Base-by-base conservation (phyloP, 2,797 vertebrate genomes). In the Poecilia picta region DNA sequence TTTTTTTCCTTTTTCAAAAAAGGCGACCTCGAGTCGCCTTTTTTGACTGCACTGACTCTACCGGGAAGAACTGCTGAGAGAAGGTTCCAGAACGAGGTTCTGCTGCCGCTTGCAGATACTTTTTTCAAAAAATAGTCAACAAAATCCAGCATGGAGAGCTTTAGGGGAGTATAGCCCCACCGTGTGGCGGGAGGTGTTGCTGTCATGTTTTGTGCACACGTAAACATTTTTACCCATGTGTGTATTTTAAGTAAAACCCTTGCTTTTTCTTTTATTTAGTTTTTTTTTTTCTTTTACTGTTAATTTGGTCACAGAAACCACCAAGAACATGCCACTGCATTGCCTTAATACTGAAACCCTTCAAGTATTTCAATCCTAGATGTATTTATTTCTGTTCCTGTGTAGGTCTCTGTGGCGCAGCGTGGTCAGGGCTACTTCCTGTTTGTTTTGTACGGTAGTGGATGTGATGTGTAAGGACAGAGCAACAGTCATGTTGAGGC, bases 271-370 rank as follows among this genome's bases (percentile, higher is more conserved):
- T 89, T 3, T 13, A 15, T 47, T 16, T 16, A 16, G 8, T 89
- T 87, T 87, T 89, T 51, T 23, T 89, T 87, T 87, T 79, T 85
- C 18, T 84, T 87, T 89, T 89, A 86, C 80, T 87, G 85, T 91
- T 87, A 57, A 81, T 85, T 83, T 62, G 76, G 76, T 72, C 77
- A 83, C 78, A 87, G 82, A 90, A 87, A 81, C 82, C 91, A 92
- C 81, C 87, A 88, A 90, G 88, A 92, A 91, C 89, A 89, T 93
- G 93, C 93, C 93, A 92, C 94, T 96, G 94, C 95, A 95, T 95
- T 96, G 95, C 96, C 95, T 96, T 96, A 96, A 96, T 92, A 89
- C 89, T 87, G 83, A 89, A 88, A 80, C 78, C 87, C 89, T 88
- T 86, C 20, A 5, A 82, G 76, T 89, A 81, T 79, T 84, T 90